These are phyloP conservation scores for Myotis findleyi DNA, from an alignment of 2,797 vertebrate genomes.

Conservation along the genomic window DNA sequence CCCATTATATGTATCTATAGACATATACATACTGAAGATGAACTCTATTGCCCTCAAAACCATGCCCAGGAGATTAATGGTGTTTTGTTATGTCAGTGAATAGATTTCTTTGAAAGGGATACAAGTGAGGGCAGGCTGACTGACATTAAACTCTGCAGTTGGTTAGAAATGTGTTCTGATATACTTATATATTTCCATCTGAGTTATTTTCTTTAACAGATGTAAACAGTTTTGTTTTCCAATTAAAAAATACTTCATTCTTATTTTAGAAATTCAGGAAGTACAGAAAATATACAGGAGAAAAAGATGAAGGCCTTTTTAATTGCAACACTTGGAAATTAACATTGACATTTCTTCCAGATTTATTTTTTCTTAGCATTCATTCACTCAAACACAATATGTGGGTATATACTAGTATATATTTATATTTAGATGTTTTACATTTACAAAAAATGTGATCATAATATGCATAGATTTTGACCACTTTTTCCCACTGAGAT, in stretches of 20 bases:
- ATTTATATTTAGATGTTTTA: background rate
- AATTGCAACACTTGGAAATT: background rate
- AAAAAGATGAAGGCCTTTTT: background rate
- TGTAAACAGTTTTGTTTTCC: constrained; percentile 1
- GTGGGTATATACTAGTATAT: background rate
- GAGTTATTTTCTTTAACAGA: background rate
- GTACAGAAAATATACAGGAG: background rate
- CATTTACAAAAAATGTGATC: background rate
- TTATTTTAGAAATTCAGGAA: constrained; percentile 26
- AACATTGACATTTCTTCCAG: background rate
- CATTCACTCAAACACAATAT: constrained; percentile 16
- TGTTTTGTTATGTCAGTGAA: background rate
- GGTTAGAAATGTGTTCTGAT: constrained; percentile 11
- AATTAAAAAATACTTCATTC: constrained; percentile 11
- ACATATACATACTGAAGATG: background rate
- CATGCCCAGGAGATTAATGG: background rate
- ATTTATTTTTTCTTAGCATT: constrained; percentile 12
- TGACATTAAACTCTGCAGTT: background rate
- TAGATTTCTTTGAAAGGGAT: background rate
- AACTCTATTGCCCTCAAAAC: background rate
- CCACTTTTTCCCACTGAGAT: background rate
- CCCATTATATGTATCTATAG: background rate
- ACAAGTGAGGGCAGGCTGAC: background rate
- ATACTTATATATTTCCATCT: background rate
- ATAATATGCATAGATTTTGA: background rate